These are phyloP conservation scores for Notechis scutatus DNA, from an alignment of 2,113 vertebrate genomes.

Conservation along the genomic window DNA sequence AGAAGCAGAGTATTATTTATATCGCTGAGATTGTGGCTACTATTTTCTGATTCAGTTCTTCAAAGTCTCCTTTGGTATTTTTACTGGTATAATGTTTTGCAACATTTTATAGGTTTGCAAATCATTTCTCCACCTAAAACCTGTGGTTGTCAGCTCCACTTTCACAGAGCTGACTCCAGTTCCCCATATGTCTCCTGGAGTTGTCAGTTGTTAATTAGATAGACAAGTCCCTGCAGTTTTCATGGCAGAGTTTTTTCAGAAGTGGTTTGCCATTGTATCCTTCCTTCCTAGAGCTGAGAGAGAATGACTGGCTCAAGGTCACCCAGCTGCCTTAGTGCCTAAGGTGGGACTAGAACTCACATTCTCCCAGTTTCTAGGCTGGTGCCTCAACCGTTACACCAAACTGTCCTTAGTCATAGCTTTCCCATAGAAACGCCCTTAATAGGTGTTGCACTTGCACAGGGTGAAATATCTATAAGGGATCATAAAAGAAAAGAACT, in stretches of 20 bases:
- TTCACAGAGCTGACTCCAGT: background rate
- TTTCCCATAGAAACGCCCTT: background rate
- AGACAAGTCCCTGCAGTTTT: background rate
- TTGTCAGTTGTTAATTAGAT: background rate
- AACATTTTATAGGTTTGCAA: background rate
- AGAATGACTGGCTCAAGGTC: background rate
- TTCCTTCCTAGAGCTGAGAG: background rate
- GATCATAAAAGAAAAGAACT: background rate
- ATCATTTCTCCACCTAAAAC: background rate
- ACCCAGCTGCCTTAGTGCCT: background rate
- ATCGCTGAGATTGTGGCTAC: background rate
- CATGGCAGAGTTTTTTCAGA: background rate
- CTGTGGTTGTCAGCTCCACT: background rate
- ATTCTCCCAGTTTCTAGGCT: background rate
- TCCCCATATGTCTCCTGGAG: background rate
- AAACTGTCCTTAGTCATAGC: background rate
- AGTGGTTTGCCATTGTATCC: background rate
- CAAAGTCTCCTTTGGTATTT: background rate
- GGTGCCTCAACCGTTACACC: background rate
- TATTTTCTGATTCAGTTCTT: background rate
- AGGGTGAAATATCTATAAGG: background rate
- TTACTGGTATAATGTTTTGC: background rate
- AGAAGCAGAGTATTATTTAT: background rate
- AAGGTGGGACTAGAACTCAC: background rate
- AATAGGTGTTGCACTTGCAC: background rate